Base-by-base conservation (phyloP, 2,797 vertebrate genomes). In the Molossus alvarezi region DNA sequence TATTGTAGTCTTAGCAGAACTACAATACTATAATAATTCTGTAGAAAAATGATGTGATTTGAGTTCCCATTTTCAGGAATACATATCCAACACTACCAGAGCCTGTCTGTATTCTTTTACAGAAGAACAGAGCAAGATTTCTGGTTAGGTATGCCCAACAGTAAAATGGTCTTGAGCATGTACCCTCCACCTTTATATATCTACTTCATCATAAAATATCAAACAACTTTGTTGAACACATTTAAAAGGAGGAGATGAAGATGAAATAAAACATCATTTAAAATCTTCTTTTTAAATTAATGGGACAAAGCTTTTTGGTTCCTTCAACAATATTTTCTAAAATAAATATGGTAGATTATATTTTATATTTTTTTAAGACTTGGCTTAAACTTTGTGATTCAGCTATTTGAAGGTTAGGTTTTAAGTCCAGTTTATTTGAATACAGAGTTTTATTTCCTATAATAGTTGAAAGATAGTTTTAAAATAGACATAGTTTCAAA, bases 281-380 rank as follows among this genome's bases (percentile, higher is more conserved):
- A 94, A 81, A 85, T 33, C 4, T 80, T 55, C 5, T 87, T 41
- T 94, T 94, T 67, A 27, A 88, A 79, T 79, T 79, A 72, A 64
- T 29, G 11, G 9, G 2, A 57, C n/a, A 91, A 65, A 15, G 1
- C 0, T 48, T 29, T n/a, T 64, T 20, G 25, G 25, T 5, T 94
- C 25, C 11, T 77, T 64, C 9, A 51, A 58, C 2, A 92, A 58
- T 86, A 65, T 45, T 37, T 4, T 77, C 48, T 82, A 91, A 62
- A 83, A 64, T 55, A 72, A 88, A 86, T 80, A 6, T 65, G 14
- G 15, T 41, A 88, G 33, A 67, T 65, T 1, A 65, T 25, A 1
- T 72, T 23, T 75, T 57, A 79, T 45, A 12, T 76, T 73, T 85
- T 83, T 88, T 15, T 45, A 58, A 71, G 69, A 81, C 65, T 88